A percentile compares a stretch with the other conserved stretches of the same genome.
Evolutionary conservation across 2,888 invertebrate genomes (phyloP).

Genomic region (Neoascia interrupta): DNA sequence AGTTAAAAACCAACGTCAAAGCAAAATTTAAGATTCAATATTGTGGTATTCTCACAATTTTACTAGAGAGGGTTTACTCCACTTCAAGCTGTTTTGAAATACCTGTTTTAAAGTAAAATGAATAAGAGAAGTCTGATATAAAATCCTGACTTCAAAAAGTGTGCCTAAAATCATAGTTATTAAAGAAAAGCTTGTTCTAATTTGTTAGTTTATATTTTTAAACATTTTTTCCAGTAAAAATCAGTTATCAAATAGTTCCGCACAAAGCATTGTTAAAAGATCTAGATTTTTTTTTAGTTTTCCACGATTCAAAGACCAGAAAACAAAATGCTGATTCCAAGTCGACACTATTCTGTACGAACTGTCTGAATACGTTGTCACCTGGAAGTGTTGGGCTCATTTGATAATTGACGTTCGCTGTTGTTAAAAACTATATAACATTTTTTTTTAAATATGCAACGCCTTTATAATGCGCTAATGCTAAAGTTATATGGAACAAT

Average conservation of each 20-base stretch:
- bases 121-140: too few relatives aligned
- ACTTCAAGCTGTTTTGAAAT: too few relatives aligned
- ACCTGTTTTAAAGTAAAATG: too few relatives aligned
- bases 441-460: slow-evolving; percentile 12
- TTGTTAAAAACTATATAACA: slow-evolving; percentile 11
- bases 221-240: slow-evolving; percentile 70
- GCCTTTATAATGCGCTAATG: slow-evolving; percentile 55
- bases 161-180: too few relatives aligned
- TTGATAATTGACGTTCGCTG: slow-evolving; percentile 51
- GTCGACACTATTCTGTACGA: slow-evolving; percentile 76
- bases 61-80: too few relatives aligned
- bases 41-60: too few relatives aligned
- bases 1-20: too few relatives aligned
- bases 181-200: slow-evolving; percentile 73
- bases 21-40: too few relatives aligned
- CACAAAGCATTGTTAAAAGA: slow-evolving; percentile 77
- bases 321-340: slow-evolving; percentile 77
- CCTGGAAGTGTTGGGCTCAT: slow-evolving; percentile 74
- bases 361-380: slow-evolving; percentile 76
- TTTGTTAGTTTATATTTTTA: slow-evolving; percentile 71
- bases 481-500: slow-evolving; percentile 67
- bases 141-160: too few relatives aligned
- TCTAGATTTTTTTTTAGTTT: too few relatives aligned
- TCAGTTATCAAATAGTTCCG: slow-evolving; percentile 73
- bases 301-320: slow-evolving; percentile 2